Base-by-base conservation (phyloP, 2,113 vertebrate species). In the Equus quagga region DNA sequence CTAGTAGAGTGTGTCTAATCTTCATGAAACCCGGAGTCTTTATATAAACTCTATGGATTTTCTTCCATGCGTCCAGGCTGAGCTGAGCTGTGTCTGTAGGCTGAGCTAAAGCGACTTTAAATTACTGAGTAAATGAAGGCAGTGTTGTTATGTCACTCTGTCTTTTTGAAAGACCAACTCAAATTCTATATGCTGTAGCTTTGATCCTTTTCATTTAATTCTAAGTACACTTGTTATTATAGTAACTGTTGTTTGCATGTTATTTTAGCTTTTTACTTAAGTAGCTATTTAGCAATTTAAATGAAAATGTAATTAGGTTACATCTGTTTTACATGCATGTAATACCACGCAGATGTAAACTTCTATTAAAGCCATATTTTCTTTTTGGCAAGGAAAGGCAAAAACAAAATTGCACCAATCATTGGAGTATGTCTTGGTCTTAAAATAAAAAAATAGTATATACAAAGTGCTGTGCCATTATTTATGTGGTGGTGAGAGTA, bases 251-350 rank as follows among this genome's bases (percentile, higher is more conserved):
- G 99, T 99, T 99, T 99, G 99, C 99, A 99, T 99, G 99, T 99
- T 99, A 99, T 99, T 99, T 99, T 99, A 99, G 99, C 99, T 99
- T 99, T 99, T 99, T 99, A 99, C 99, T 99, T 99, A 99, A 99
- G 99, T 99, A 99, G 99, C 99, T 99, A 99, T 99, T 99, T 99
- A 99, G 99, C 99, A 99, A 99, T 99, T 99, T 99, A 99, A 99
- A 99, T 99, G 99, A 99, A 99, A 99, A 99, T 99, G 99, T 99
- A 99, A 99, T 99, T 99, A 99, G 99, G 99, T 98, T 99, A 99
- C 99, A 99, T 99, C 99, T 99, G 99, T 99, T 99, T 99, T 99
- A 99, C 99, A 99, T 99, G 99, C 98, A 98, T 98, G 98, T 99
- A 99, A 99, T 99, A 98, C 99, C 98, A 99, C 97, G 96, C 99